Base-by-base conservation (phyloP, 2,888 invertebrate genomes). In the Tigriopus californicus region DNA sequence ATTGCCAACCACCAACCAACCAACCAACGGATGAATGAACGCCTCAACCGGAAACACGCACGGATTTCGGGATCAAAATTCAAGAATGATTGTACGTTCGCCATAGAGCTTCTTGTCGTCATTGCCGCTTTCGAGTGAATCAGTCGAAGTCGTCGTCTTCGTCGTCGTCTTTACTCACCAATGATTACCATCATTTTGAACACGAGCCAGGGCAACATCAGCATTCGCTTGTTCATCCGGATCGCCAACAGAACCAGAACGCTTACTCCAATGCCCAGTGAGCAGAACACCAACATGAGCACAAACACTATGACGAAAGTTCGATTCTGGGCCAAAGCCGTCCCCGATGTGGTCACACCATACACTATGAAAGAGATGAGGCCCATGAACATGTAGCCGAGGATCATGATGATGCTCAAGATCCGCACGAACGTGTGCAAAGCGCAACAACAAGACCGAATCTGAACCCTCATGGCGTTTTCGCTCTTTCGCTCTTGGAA, bases 181-280 rank as follows among this genome's bases (percentile, higher is more conserved):
- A 52, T 15, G 33, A 52, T 52, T 24, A 52, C 33, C 52, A 52
- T 52, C 25, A 52, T 25, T 15, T 52, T 24, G 33, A 52, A 52
- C 25, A 52, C 52, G 52, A 52, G 52, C 52, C 52, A 52, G 18
- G 52, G 52, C 22, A 52, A 52, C 25, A 25, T 25, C 12, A 52
- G 52, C 11, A 33, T 52, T 25, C 52, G 22, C 22, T 52, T 52
- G 33, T 25, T 52, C 22, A 24, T 25, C 18, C 52, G 22, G 15
- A 52, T 24, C 33, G 25, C 52, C 25, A 52, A 52, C 24, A 52
- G n/a, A 11, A 52, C 25, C 22, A 52, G 52, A 8, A 52, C 15
- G 33, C 33, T 52, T 10, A 52, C 52, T 15, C 22, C 25, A 13
- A 52, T 52, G 20, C 52, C 52, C 52, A 52, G 52, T 24, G 33